Percentiles rank a stretch among this genome's conserved stretches.
Conservation (phyloP, 53 echinoderm and acorn worm species). For the Mesocentrotus franciscanus region DNA sequence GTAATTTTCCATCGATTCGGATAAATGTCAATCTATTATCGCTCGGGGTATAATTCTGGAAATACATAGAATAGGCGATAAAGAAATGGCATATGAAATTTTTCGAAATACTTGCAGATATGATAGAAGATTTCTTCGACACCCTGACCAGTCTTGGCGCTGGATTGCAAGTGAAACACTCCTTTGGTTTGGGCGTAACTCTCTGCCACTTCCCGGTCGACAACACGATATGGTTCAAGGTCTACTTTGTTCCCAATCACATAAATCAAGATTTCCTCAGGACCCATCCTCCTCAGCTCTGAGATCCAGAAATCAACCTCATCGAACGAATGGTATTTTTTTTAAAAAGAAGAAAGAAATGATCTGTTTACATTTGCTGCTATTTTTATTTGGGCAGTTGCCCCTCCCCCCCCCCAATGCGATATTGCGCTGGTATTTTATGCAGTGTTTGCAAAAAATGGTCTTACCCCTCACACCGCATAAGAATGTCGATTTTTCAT, state of each 20-base stretch:
- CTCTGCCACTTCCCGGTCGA: conserved; percentile 37
- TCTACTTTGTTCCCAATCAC: conserved; percentile 55
- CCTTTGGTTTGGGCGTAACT: conserved; percentile 59
- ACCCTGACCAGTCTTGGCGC: conserved; percentile 72
- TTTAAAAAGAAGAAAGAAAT: no score
- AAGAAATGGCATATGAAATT: no score
- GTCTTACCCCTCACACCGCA: no score
- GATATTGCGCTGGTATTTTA: background rate
- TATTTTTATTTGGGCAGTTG: no score
- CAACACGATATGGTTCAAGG: conserved; percentile 34
- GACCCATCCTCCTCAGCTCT: conserved; percentile 57
- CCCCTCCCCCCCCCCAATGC: no score
- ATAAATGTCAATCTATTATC: no score
- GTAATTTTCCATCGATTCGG: no score
- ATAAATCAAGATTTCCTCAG: conserved; percentile 66
- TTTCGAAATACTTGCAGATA: conserved; percentile 4
- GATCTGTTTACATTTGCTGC: no score
- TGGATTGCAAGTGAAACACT: conserved; percentile 63
- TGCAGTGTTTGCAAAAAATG: no score
- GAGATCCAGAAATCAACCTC: conserved; percentile 70
- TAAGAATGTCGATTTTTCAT: no score
- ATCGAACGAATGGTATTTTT: conserved; percentile 65
- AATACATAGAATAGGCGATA: no score
- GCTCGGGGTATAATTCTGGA: no score
- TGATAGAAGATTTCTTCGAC: conserved; percentile 54